phyloP scores from a whole-genome alignment of 1,140 invertebrate species.

The Meloidogyne hapla region DNA sequence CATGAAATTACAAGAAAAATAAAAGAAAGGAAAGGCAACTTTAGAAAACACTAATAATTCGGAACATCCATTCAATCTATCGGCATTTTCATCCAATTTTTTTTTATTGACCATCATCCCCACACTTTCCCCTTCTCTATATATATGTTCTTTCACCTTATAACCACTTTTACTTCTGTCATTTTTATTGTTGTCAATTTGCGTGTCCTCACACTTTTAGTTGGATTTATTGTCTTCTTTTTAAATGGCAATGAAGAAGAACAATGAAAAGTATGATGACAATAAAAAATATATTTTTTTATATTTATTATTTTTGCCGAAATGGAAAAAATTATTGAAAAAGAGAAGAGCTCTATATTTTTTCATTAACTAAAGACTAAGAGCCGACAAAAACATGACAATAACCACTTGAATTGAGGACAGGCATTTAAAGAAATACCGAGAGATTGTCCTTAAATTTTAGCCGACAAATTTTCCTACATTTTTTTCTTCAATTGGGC shows the following conservation, averaged over 20 bases:
- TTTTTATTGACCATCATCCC: too few species aligned
- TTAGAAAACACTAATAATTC: background rate
- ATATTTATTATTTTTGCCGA: constrained; percentile 5
- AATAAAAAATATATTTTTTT: background rate
- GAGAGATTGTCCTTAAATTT: background rate
- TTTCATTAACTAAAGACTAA: background rate
- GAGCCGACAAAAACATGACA: background rate
- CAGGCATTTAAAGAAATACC: background rate
- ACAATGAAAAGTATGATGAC: background rate
- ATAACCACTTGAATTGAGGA: background rate
- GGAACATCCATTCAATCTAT: background rate
- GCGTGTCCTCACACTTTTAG: background rate
- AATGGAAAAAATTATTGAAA: background rate
- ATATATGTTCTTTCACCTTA: background rate
- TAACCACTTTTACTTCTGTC: background rate
- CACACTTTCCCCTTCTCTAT: background rate
- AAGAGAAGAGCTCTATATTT: background rate
- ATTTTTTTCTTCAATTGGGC: background rate
- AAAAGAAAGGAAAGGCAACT: background rate
- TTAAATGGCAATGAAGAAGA: background rate
- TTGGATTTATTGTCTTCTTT: background rate
- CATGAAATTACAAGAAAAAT: background rate
- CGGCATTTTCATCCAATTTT: background rate
- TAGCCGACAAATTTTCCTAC: background rate
- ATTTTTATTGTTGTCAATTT: constrained; percentile 4